Evolutionary conservation across 2,888 invertebrate species (phyloP), one percentile per base, ranked within the genome.

Genomic region (Archips xylosteana): DNA sequence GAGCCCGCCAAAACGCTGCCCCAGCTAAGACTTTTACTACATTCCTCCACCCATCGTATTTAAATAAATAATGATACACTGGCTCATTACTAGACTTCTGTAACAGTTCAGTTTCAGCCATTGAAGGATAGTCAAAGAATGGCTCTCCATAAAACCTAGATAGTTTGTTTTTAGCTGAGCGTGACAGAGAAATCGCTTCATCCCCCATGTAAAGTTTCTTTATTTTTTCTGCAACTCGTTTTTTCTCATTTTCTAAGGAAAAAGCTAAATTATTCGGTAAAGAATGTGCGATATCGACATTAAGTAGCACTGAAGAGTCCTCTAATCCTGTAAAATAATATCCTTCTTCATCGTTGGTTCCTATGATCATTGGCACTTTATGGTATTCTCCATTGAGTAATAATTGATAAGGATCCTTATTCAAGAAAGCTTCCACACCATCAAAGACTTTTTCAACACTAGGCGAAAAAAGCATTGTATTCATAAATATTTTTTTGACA

Each of bases 251-350:
- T 6, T 82, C 77, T 1, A 83, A 78, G 2, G 85, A 79, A 71
- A 92, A 85, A 1, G 79, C 74, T 42, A 93, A 81, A 76, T 92
- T 87, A 78, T 87, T 91, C 1, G 93, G 93, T 45, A 94, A 74
- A 0, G 89, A 82, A 77, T 82, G 86, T 34, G 85, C 83, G 32
- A 91, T n/a, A 91, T 76, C n/a, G 78, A 78, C 5, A 81, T 76
- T 80, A 76, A 62, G 54, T 15, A 54, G 0, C 87, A 86, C 0
- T 85, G 23, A 23, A 23, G 23, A 23, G 23, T 89, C 89, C 68
- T 93, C 93, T 76, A 89, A 74, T 0, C 75, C 77, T 1, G 84
- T 78, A 70, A 92, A 81, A 4, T 91, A 70, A 13, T 88, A 76
- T 0, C 93, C 94, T 81, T 67, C 67, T 67, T 67, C 57, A 2